A percentile compares a stretch with the other conserved stretches of the same genome.
phyloP scores from a whole-genome alignment of 2,888 invertebrate species.

The Liodrosophila aerea region DNA sequence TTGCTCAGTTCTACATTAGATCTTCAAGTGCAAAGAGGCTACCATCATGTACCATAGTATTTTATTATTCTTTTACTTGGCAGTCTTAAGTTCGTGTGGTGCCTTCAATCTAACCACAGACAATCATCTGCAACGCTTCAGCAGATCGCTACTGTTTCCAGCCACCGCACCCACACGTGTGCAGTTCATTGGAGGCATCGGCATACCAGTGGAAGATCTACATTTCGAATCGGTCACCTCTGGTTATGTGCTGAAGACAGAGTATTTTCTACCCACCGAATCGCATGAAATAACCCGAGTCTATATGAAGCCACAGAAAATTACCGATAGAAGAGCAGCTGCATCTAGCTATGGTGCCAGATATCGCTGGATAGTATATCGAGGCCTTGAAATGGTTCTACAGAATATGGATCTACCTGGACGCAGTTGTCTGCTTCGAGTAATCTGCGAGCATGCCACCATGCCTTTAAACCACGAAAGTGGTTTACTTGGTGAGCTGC shows the following conservation, averaged over 20 bases:
- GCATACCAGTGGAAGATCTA: constrained; percentile 79
- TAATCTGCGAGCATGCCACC: constrained; percentile 90
- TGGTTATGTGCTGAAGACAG: constrained; percentile 80
- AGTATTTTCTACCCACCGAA: constrained; percentile 78
- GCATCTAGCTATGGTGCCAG: constrained; percentile 41
- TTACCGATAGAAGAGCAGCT: constrained; percentile 47
- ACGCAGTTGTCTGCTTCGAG: constrained; percentile 87
- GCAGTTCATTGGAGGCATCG: constrained; percentile 81
- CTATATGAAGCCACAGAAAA: constrained; percentile 72
- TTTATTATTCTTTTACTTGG: not conserved
- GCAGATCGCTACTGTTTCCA: constrained; percentile 74
- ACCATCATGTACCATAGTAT: constrained; percentile 19
- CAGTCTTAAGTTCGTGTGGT: too few species aligned
- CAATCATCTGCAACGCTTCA: constrained; percentile 42
- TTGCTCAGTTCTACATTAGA: constrained; percentile 41
- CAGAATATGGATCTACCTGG: constrained; percentile 86
- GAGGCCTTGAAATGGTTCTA: constrained; percentile 73
- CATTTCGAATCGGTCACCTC: constrained; percentile 79
- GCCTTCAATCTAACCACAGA: constrained; percentile 1
- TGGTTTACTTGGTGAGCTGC: constrained; percentile 89
- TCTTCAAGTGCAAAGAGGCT: constrained; percentile 26
- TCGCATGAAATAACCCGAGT: constrained; percentile 70
- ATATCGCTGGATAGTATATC: constrained; percentile 79
- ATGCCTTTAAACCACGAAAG: constrained; percentile 87
- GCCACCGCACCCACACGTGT: constrained; percentile 80